Evolutionary conservation across 2,888 invertebrate species (phyloP), one percentile per base, ranked within the genome.

Genomic region (Altica lythri): DNA sequence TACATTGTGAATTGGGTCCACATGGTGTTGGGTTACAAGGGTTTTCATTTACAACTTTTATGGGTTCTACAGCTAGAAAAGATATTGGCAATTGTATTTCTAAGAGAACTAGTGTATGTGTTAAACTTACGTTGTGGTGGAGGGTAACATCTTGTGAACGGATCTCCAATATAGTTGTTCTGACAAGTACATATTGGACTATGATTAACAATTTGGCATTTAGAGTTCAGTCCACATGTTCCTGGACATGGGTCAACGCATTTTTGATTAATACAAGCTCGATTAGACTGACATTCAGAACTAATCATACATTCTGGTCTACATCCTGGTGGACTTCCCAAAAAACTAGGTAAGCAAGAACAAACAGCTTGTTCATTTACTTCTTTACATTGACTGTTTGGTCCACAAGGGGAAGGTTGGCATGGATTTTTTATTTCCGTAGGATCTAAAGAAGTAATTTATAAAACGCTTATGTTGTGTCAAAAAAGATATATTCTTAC

Each of bases 1-100:
- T 83, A 68, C 92, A 92, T 60, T 85, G 79, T 55, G 90, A 89
- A 69, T 90, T 89, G 2, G 89, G 84, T 25, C 92, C 92, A 69
- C 92, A 92, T 0, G 91, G 90, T 2, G 88, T 86, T 44, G 90
- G 90, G 55, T 80, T 74, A 68, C 92, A 92, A 1, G 89, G 89
- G 66, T 85, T 80, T 43, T 53, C 25, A 5, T 37, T 37, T 22
- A 37, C 13, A 12, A 57, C 43, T 51, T 55, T 48, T 4, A 62
- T 57, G 38, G 42, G 55, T 6, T 59, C 55, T 13, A 66, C 62
- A 10, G 63, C 63, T 66, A 58, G 63, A 66, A 67, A n/a, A n/a
- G n/a, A n/a, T n/a, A n/a, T n/a, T n/a, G n/a, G n/a, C n/a, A n/a
- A n/a, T n/a, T n/a, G n/a, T n/a, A n/a, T n/a, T n/a, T n/a, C n/a